These are phyloP conservation scores for Osmerus mordax DNA, from an alignment of 2,113 vertebrate species.

Conservation along the genomic window DNA sequence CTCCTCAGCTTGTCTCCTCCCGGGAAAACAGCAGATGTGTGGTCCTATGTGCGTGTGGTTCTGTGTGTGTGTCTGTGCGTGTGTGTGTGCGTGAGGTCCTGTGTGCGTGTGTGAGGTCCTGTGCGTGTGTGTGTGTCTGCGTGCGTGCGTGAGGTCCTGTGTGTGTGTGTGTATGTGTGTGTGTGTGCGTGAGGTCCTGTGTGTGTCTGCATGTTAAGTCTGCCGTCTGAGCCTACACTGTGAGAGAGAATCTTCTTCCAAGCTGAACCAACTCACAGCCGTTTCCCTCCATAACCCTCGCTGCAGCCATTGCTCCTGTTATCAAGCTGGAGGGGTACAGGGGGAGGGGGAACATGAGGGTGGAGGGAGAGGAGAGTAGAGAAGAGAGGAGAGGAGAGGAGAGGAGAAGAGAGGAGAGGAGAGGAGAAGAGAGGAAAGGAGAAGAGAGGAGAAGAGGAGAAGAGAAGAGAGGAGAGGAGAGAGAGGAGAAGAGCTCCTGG, in stretches of 20 bases:
- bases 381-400: not conserved
- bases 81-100: too few relatives aligned
- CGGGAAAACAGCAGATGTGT: too few relatives aligned
- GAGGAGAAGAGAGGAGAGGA: not conserved
- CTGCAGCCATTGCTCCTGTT: too few relatives aligned
- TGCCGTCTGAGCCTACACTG: too few relatives aligned
- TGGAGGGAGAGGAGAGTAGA: not conserved
- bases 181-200: not conserved
- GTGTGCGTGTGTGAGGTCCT: too few relatives aligned
- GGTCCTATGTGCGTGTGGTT: too few relatives aligned
- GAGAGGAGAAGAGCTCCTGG: not conserved
- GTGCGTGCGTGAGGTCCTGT: not conserved
- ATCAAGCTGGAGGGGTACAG: not conserved
- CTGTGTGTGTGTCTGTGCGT: too few relatives aligned
- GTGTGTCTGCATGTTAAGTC: not conserved
- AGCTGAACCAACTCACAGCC: too few relatives aligned
- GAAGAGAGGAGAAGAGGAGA: not conserved
- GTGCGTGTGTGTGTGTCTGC: not conserved
- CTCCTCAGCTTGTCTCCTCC: too few relatives aligned
- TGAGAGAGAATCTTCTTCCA: too few relatives aligned
- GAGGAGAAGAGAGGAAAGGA: not conserved
- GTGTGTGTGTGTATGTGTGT: slow-evolving; percentile 5
- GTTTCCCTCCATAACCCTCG: too few relatives aligned
- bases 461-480: not conserved
- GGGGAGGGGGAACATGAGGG: slow-evolving; percentile 6